These are phyloP conservation scores for Epinephelus moara DNA, from an alignment of 2,113 vertebrate species.

Conservation along the genomic window DNA sequence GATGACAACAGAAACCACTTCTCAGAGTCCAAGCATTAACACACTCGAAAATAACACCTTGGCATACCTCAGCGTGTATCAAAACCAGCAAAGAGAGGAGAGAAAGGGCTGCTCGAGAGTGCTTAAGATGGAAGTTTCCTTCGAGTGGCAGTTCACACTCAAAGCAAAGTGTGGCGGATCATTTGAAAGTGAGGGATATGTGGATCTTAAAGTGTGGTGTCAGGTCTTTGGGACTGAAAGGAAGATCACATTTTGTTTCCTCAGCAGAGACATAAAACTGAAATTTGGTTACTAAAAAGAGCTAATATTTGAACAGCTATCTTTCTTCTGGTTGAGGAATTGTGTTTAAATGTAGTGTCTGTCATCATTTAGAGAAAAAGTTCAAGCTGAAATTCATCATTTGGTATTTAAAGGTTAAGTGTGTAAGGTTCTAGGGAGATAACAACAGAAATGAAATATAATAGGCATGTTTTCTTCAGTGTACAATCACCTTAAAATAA, in stretches of 20 bases:
- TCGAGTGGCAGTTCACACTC: conserved; percentile 63
- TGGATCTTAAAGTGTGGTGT: conserved; percentile 5
- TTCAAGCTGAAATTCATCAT: not conserved
- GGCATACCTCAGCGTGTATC: conserved; percentile 53
- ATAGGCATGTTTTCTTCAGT: not conserved
- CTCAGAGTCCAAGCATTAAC: conserved; percentile 59
- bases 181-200: conserved; percentile 47
- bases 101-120: conserved; percentile 50
- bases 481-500: no score
- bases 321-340: not conserved
- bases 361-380: not conserved
- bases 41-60: conserved; percentile 74
- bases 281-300: not conserved
- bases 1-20: conserved; percentile 79
- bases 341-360: not conserved
- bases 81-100: conserved; percentile 50
- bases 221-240: conserved; percentile 11
- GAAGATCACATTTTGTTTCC: not conserved
- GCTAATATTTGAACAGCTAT: not conserved
- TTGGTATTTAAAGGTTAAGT: not conserved
- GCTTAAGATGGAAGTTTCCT: conserved; percentile 53
- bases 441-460: not conserved
- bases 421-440: no score
- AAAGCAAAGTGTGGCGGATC: conserved; percentile 45
- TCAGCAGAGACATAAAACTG: not conserved